These are phyloP conservation scores for Lasioglossum marginatum DNA, from an alignment of 2,888 invertebrate species.

Conservation along the genomic window DNA sequence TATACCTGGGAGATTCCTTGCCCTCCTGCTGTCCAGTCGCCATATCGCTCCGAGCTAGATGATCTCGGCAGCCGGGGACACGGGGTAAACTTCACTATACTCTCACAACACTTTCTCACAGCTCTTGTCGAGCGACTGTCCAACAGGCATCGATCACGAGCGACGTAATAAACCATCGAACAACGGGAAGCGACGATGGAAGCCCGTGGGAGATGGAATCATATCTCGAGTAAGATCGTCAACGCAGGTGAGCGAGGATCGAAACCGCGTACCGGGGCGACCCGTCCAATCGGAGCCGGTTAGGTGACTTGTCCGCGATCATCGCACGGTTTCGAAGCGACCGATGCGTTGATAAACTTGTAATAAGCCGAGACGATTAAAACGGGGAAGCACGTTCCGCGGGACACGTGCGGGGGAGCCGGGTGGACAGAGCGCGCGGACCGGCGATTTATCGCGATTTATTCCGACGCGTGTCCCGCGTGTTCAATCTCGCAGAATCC, in stretches of 20 bases:
- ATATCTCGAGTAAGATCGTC: neutral
- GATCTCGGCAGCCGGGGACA: conserved; percentile 41
- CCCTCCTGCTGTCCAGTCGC: conserved; percentile 80
- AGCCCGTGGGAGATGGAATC: neutral
- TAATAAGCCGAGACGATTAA: conserved; percentile 34
- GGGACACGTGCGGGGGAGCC: conserved; percentile 64
- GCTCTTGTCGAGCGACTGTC: conserved; percentile 26
- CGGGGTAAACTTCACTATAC: conserved; percentile 57
- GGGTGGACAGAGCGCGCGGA: conserved; percentile 58
- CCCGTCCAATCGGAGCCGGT: neutral
- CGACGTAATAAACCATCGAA: conserved; percentile 12
- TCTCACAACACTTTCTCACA: conserved; percentile 65
- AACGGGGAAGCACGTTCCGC: conserved; percentile 29
- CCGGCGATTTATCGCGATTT: conserved; percentile 71
- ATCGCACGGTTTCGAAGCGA: neutral
- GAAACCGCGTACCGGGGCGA: neutral
- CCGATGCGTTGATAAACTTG: conserved; percentile 42
- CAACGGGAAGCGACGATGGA: neutral
- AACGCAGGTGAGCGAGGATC: neutral
- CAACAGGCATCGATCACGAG: conserved; percentile 30
- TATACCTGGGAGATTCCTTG: conserved; percentile 83
- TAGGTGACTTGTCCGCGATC: neutral
- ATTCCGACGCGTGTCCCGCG: conserved; percentile 61
- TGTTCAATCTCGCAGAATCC: conserved; percentile 65
- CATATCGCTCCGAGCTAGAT: conserved; percentile 71